Evolutionary conservation across 2,888 invertebrate species (phyloP).

Genomic region (Ceraclea dissimilis): DNA sequence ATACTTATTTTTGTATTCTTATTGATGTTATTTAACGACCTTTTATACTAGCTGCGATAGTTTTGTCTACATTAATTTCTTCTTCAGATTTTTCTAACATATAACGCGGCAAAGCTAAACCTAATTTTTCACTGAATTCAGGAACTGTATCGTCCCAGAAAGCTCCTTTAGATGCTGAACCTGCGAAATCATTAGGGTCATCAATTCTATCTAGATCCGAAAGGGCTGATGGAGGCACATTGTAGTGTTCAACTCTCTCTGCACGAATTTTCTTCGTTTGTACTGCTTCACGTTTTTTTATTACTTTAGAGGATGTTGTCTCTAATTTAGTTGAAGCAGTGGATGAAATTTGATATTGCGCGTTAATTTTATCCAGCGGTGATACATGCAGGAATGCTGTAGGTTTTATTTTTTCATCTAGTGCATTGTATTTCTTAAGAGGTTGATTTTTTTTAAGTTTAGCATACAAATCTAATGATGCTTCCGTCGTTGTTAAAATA

Average conservation of each 20-base stretch:
- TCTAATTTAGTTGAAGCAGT: slow-evolving; percentile 19
- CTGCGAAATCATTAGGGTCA: slow-evolving; percentile 46
- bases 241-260: slow-evolving; percentile 32
- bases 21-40: no score
- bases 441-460: slow-evolving; percentile 18
- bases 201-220: slow-evolving; percentile 33
- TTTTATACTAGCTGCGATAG: no score
- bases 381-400: neutral
- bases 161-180: slow-evolving; percentile 51
- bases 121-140: slow-evolving; percentile 55
- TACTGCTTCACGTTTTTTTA: slow-evolving; percentile 10
- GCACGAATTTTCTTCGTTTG: slow-evolving; percentile 30
- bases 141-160: slow-evolving; percentile 61
- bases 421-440: slow-evolving; percentile 19
- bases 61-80: slow-evolving; percentile 58
- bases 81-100: slow-evolving; percentile 62
- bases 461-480: slow-evolving; percentile 4
- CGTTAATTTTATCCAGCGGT: slow-evolving; percentile 5
- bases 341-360: slow-evolving; percentile 5
- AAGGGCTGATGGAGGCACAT: slow-evolving; percentile 6
- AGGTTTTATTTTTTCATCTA: slow-evolving; percentile 18
- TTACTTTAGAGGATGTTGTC: neutral
- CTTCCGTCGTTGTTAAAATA: slow-evolving; percentile 11
- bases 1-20: no score
- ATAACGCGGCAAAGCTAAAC: slow-evolving; percentile 57